Conservation (phyloP, 1,140 invertebrate species). For the Tyrophagus putrescentiae region DNA sequence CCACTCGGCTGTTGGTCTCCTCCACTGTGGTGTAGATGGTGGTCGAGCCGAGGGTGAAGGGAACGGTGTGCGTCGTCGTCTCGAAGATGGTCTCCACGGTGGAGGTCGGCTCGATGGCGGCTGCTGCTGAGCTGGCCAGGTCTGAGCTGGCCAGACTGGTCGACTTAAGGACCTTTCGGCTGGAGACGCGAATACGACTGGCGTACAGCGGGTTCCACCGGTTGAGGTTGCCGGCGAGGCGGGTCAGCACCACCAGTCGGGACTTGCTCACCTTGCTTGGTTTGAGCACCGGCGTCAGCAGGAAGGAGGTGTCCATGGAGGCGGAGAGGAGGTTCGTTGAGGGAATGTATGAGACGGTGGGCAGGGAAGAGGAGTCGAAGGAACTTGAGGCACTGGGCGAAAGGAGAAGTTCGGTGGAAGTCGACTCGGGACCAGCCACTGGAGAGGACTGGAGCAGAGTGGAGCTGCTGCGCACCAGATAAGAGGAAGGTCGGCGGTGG, state of each 20-base stretch:
- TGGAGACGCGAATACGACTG: slow-evolving; percentile 8
- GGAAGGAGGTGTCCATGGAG: not conserved
- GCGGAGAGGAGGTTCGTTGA: not conserved
- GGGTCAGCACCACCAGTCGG: slow-evolving; percentile 7
- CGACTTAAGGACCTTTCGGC: slow-evolving; percentile 2
- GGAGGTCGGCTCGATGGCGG: not conserved
- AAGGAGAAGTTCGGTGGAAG: not conserved
- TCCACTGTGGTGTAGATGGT: slow-evolving; percentile 26
- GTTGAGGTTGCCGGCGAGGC: not conserved
- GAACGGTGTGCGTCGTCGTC: slow-evolving; percentile 29
- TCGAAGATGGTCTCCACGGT: slow-evolving; percentile 26
- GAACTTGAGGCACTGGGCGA: not conserved
- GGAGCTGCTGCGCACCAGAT: not conserved
- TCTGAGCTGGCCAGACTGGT: not conserved
- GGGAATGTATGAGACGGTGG: not conserved
- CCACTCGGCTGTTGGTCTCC: slow-evolving; percentile 28
- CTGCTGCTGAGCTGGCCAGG: too few relatives aligned
- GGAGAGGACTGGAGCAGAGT: not conserved
- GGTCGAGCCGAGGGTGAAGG: slow-evolving; percentile 23
- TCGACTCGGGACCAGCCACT: not conserved
- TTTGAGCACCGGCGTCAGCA: not conserved
- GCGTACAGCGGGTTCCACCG: slow-evolving; percentile 4
- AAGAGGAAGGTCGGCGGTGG: slow-evolving; percentile 2
- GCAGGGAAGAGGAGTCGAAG: not conserved
- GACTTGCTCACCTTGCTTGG: not conserved